Evolutionary conservation across 2,113 vertebrate species (phyloP), one percentile per base, ranked within the genome.

Genomic region (Varanus komodoensis): DNA sequence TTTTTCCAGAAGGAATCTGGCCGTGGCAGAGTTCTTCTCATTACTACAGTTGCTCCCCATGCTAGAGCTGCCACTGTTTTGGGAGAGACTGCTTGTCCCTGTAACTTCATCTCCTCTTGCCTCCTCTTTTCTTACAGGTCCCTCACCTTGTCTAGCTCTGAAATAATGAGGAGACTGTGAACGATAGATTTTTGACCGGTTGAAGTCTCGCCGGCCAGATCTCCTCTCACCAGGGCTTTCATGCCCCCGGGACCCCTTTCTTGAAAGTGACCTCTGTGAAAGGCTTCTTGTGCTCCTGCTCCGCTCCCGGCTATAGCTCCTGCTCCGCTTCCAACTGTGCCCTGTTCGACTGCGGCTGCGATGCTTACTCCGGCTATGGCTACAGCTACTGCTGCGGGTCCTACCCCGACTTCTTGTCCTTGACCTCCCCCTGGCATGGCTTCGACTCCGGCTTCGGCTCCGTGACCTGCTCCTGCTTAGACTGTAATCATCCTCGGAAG

Each of bases 121-220:
- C 0, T 95, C 95, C 38, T 97, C 97, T 44, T 97, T 98, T 93
- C 96, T 98, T 29, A 94, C 84, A 32, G 88, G 87, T 4, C 94
- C 94, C 71, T 97, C 97, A 1, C 89, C 92, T 75, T 96, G 94
- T 64, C 95, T 96, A 0, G 94, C 82, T 77, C 97, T 96, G 92
- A 96, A 97, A 34, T 98, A 98, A 29, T 98, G 98, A 0, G 99
- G 99, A 9, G 99, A 99, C 86, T 99, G 99, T 0, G 99, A 99
- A 68, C 98, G 98, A 89, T 99, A 99, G 93, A 99, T 98, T 90
- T 98, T 98, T 12, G 99, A 99, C 71, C 98, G 98, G 97, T 98
- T 99, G 92, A 99, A 99, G 94, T 99, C 98, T 71, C 98, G 97
- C 12, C 97, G 98, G 17, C 96, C 96, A 0, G 96, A 94, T 71